Base-by-base conservation (phyloP, 2,113 vertebrate species). In the Columbina picui region DNA sequence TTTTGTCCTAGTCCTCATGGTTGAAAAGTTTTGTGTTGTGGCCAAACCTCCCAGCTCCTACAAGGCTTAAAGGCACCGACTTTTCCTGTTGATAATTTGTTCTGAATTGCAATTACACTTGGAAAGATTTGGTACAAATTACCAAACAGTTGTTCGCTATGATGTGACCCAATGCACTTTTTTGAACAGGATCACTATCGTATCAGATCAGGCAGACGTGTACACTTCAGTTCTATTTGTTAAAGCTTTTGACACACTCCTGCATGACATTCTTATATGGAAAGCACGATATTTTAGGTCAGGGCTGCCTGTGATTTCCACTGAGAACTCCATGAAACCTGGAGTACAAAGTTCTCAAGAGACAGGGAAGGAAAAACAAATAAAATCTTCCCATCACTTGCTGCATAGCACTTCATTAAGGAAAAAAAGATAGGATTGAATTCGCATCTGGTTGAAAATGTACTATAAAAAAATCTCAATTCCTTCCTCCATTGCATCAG, bases 401-500 rank as follows among this genome's bases (percentile, higher is more conserved):
- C 64, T 6, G 1, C n/a, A 57, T 0, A 93, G 59, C 73, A 93
- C 60, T 91, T 87, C 63, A 86, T 64, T 50, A 87, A 52, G 77
- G 52, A 25, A 55, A 52, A 75, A 77, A 83, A 89, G 43, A 82
- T 1, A 34, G 57, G 60, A 88, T 3, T 70, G 59, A 77, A 25
- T 49, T 93, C 1, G 3, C 77, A 84, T 87, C 36, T 78, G 78
- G 50, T 19, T 87, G 50, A 70, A 89, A 78, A 89, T 29, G 27
- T 60, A 41, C 63, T 52, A 41, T 30, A 21, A 47, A 84, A 83
- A 71, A 34, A n/a, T 32, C 63, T 85, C 49, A 64, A 65, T 83
- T 88, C 57, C n/a, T 53, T 85, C 49, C 70, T 71, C 83, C 45
- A 68, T 27, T 73, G 45, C 50, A 80, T 85, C 89, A 92, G 75